Evolutionary conservation across 2,113 vertebrate genomes (phyloP).

Genomic region (Rhabdomys dilectus): DNA sequence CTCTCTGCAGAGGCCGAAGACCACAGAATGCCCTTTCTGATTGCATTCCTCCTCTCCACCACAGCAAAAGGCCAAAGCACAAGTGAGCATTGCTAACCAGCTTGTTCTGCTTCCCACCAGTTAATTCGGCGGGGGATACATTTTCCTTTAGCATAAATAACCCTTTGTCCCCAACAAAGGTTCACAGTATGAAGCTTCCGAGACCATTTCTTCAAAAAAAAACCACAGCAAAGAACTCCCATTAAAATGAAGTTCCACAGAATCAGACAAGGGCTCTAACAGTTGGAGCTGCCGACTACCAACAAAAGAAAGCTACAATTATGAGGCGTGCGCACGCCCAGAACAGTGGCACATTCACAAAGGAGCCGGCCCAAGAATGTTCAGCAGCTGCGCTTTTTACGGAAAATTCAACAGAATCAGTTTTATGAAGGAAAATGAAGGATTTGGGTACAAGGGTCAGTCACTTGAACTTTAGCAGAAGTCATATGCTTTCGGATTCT

Average conservation of each 20-base stretch:
- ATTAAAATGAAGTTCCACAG: constrained; percentile 86
- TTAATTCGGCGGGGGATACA: constrained; percentile 83
- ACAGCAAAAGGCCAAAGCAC: constrained; percentile 83
- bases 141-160: constrained; percentile 89
- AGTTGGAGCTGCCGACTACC: constrained; percentile 84
- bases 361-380: constrained; percentile 85
- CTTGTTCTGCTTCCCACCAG: constrained; percentile 86
- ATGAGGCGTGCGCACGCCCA: constrained; percentile 70
- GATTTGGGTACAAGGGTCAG: constrained; percentile 62
- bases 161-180: constrained; percentile 86
- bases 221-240: constrained; percentile 81
- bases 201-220: constrained; percentile 84
- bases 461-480: constrained; percentile 74
- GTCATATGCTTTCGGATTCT: constrained; percentile 46
- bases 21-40: constrained; percentile 69
- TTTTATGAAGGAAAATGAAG: constrained; percentile 49
- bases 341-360: constrained; percentile 87
- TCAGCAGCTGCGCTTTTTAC: constrained; percentile 83
- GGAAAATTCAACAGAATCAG: constrained; percentile 75
- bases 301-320: constrained; percentile 88
- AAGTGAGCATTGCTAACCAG: constrained; percentile 86
- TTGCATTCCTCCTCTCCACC: constrained; percentile 79
- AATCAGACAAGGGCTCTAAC: constrained; percentile 85
- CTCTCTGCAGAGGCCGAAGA: constrained; percentile 59
- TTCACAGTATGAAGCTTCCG: constrained; percentile 84